Conservation (phyloP, 2,888 invertebrate genomes). For the Drosophila borealis region DNA sequence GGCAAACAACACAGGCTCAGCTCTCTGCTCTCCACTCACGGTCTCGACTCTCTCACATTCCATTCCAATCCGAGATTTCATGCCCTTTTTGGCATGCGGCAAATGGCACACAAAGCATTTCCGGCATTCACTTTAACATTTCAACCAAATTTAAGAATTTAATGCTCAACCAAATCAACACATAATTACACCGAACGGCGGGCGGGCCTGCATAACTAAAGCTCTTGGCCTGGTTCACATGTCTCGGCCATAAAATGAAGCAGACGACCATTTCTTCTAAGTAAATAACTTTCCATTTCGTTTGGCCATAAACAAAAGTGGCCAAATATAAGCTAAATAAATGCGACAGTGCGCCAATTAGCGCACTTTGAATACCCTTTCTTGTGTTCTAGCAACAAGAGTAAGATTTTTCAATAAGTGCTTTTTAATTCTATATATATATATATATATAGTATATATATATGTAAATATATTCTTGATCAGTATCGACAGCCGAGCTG, state of each 20-base stretch:
- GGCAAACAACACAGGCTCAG: constrained; percentile 21
- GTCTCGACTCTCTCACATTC: constrained; percentile 33
- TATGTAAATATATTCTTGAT: no score
- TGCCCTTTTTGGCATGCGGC: constrained; percentile 62
- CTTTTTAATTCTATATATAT: no score
- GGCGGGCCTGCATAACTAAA: constrained; percentile 18
- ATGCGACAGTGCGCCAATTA: not conserved
- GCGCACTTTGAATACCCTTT: constrained; percentile 12
- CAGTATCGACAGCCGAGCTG: no score
- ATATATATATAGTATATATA: no score
- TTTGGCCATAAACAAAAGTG: constrained; percentile 72
- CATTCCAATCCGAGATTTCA: constrained; percentile 71
- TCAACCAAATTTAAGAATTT: constrained; percentile 72
- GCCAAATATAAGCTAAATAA: constrained; percentile 25
- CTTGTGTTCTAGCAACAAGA: no score
- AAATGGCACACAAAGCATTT: constrained; percentile 68
- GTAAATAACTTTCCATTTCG: constrained; percentile 81
- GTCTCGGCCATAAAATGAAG: constrained; percentile 74
- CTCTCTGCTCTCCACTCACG: constrained; percentile 20
- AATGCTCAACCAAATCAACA: constrained; percentile 69
- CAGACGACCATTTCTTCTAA: constrained; percentile 63
- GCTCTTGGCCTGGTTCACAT: constrained; percentile 55
- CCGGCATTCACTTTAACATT: constrained; percentile 46
- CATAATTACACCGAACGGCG: constrained; percentile 65
- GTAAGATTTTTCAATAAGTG: no score